Evolutionary conservation across 2,888 invertebrate genomes (phyloP), one percentile per base, ranked within the genome.

Genomic region (Eustalomyia histrio): DNA sequence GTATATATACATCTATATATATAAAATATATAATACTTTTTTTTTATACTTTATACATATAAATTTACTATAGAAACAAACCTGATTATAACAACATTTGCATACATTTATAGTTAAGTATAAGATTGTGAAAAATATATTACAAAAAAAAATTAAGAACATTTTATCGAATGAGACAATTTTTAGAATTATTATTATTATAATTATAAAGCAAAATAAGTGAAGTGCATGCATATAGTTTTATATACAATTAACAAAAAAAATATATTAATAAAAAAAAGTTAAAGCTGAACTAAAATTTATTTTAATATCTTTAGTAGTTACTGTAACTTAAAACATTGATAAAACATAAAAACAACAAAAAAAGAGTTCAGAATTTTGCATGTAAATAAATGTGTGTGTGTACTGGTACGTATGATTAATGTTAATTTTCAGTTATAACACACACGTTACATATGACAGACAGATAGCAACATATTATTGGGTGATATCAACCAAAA

Each of bases 71-170:
- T 69, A 65, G 69, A 78, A 71, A 58, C 74, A 81, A 78, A 78
- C 78, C 78, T 81, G 81, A 74, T 75, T 61, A 65, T 24, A 53
- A 14, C 52, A 63, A 53, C 53, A 55, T 47, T 55, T 67, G 64
- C 76, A 65, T 78, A 75, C 74, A 75, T 81, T 78, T 74, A 74
- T 76, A 76, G 69, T 81, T 78, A 81, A 81, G 80, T 69, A n/a
- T 21, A 47, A 47, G 43, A 47, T 47, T 47, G 39, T 47, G 43
- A 47, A 14, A n/a, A 47, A 47, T 7, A 39, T 12, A 39, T 47
- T 14, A 47, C 8, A 43, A 43, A n/a, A 47, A 47, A 47, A 47
- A n/a, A 47, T 47, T n/a, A 47, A 47, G 39, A 39, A 12, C 10
- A 39, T 5, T 65, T 16, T 43, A 47, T 43, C 55, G 55, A 67